Conservation (phyloP, 2,797 vertebrate genomes). For the Trachurus trachurus region DNA sequence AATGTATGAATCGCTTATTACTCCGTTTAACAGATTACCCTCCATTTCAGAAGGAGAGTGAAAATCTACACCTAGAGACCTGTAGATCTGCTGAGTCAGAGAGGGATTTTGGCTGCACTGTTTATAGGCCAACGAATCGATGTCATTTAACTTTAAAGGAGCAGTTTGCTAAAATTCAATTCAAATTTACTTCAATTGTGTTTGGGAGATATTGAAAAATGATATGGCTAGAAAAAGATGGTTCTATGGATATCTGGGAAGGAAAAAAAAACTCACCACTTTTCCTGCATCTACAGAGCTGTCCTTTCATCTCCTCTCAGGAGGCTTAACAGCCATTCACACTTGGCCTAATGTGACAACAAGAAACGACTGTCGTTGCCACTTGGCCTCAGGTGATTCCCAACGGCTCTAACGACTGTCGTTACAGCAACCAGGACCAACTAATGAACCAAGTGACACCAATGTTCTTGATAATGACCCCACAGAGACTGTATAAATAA, state of each 20-base stretch:
- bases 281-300: neutral
- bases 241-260: no score
- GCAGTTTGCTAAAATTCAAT: no score
- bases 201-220: neutral
- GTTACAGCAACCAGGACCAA: neutral
- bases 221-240: no score
- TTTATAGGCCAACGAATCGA: constrained; percentile 4
- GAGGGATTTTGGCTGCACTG: neutral
- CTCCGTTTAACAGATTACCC: constrained; percentile 26
- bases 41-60: constrained; percentile 5
- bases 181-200: neutral
- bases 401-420: neutral
- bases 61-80: neutral
- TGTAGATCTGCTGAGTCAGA: constrained; percentile 31
- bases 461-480: no score
- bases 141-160: neutral
- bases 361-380: neutral
- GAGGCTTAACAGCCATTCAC: neutral
- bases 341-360: neutral
- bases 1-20: constrained; percentile 28
- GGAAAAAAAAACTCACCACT: no score
- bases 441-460: no score
- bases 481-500: neutral
- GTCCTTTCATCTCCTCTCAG: neutral
- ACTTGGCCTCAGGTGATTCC: neutral